These are phyloP conservation scores for Chymomyza fuscimana DNA, from an alignment of 2,888 invertebrate genomes.

Conservation along the genomic window DNA sequence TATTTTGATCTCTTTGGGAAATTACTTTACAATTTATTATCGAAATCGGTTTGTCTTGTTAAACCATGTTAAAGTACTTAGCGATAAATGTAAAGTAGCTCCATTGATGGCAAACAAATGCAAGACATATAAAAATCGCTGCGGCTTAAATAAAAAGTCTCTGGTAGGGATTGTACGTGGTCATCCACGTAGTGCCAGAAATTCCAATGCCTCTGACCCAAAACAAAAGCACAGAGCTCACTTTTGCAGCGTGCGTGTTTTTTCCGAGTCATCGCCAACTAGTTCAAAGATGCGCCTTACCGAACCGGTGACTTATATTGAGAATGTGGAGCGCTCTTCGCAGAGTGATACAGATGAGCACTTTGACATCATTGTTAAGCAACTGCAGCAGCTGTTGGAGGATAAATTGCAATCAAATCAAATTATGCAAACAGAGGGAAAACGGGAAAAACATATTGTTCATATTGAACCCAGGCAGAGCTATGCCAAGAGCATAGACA, in stretches of 20 bases:
- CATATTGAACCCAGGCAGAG: too few relatives aligned
- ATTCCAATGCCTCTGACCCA: too few relatives aligned
- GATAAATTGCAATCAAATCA: too few relatives aligned
- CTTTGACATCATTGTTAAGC: neutral
- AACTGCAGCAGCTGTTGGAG: too few relatives aligned
- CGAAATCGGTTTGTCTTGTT: neutral
- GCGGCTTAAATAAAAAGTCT: neutral
- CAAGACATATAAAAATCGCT: neutral
- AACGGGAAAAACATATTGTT: too few relatives aligned
- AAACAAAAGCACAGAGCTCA: neutral
- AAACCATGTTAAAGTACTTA: constrained; percentile 12
- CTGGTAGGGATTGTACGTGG: neutral
- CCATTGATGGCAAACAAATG: neutral
- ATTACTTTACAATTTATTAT: neutral
- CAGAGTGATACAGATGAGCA: neutral
- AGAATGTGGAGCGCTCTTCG: neutral
- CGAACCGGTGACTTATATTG: neutral
- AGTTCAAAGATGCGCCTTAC: neutral
- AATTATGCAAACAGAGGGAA: too few relatives aligned
- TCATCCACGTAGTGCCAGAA: neutral
- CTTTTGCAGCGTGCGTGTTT: neutral
- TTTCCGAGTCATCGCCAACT: neutral
- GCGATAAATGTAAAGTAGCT: neutral
- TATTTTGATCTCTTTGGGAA: neutral
- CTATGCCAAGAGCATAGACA: too few relatives aligned